Evolutionary conservation across 2,888 invertebrate genomes (phyloP).

Genomic region (Euproctis similis): DNA sequence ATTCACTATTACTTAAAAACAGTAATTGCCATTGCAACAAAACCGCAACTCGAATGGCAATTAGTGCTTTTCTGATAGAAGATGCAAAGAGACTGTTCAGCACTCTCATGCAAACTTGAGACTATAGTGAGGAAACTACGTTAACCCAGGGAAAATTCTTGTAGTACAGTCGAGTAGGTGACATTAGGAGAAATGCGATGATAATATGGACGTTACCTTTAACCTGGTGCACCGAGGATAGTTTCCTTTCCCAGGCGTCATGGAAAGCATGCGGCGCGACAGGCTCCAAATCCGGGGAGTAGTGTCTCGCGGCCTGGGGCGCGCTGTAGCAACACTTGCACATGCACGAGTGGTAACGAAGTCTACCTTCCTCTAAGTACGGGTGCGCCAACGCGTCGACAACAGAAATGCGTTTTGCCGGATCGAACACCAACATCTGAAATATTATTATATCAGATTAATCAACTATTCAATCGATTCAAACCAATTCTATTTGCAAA

Average conservation of each 20-base stretch:
- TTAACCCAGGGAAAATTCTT: too few relatives aligned
- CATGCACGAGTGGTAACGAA: constrained; percentile 99
- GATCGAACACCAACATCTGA: constrained; percentile 99
- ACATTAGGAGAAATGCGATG: not conserved
- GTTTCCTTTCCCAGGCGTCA: constrained; percentile 97
- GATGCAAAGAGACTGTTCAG: too few relatives aligned
- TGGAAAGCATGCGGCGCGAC: constrained; percentile 93
- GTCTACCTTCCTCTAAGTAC: constrained; percentile 97
- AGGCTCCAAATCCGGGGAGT: constrained; percentile 94
- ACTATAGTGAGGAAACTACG: too few relatives aligned
- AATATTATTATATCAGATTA: too few relatives aligned
- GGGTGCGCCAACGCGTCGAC: constrained; percentile 97
- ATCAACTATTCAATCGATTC: too few relatives aligned
- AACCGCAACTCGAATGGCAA: too few relatives aligned
- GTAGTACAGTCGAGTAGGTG: too few relatives aligned
- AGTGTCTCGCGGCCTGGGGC: constrained; percentile 81
- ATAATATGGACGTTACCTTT: constrained; percentile 81
- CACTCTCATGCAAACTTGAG: too few relatives aligned
- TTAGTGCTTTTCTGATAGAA: too few relatives aligned
- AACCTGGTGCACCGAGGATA: constrained; percentile 93
- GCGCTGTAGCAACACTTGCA: constrained; percentile 94
- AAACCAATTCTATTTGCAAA: too few relatives aligned
- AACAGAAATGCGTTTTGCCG: constrained; percentile 96
- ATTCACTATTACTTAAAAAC: too few relatives aligned
- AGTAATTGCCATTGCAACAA: too few relatives aligned